Conservation (phyloP, 2,113 vertebrate species). For the Prolemur simus region DNA sequence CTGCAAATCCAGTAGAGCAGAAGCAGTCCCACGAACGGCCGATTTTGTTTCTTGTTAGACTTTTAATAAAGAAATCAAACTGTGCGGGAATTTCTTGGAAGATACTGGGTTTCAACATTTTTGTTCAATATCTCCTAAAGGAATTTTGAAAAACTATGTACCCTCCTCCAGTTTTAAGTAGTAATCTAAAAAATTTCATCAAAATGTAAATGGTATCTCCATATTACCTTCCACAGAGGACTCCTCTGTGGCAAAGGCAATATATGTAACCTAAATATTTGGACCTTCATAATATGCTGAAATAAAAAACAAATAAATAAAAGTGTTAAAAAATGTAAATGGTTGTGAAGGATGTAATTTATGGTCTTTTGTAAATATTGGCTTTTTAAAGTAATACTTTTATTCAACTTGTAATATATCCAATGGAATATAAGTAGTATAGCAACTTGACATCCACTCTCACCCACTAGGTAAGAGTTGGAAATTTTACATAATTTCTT, state of each 20-base stretch:
- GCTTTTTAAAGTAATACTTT: background rate
- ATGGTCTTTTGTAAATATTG: background rate
- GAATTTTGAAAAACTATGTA: slow-evolving; percentile 25
- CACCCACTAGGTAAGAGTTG: background rate
- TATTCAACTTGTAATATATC: background rate
- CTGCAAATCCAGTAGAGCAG: background rate
- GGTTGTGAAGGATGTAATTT: background rate
- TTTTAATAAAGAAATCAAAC: slow-evolving; percentile 32
- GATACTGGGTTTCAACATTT: background rate
- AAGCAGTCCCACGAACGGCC: background rate
- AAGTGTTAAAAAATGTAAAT: background rate
- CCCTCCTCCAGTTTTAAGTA: background rate
- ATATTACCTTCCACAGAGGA: no score
- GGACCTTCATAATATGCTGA: no score
- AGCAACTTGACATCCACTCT: background rate
- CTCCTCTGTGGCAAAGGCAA: no score
- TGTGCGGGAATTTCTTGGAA: background rate
- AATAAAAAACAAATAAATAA: no score
- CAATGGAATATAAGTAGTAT: background rate
- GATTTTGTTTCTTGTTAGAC: background rate
- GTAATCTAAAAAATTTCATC: background rate
- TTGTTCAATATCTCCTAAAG: background rate
- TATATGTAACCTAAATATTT: no score
- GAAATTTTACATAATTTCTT: background rate
- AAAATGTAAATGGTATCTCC: background rate